Evolutionary conservation across 2,888 invertebrate genomes (phyloP), one percentile per base, ranked within the genome.

Genomic region (Eupithecia exiguata): DNA sequence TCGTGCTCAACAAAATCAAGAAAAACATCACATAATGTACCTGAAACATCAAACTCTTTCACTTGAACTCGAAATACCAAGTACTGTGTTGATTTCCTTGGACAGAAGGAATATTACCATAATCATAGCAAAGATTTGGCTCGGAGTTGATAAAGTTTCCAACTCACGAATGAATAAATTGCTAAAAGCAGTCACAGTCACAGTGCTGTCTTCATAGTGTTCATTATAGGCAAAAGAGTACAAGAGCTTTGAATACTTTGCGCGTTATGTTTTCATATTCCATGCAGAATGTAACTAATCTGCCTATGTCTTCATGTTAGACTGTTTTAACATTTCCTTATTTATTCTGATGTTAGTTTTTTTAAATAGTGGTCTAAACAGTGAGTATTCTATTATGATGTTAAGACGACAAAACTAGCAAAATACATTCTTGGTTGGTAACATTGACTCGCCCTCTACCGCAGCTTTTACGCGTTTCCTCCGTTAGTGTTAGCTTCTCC

Each of bases 61-160:
- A 66, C 66, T 66, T 7, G 5, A 65, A 66, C 40, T 66, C 1
- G 12, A 66, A 36, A 66, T 66, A 66, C 40, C 40, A 14, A 40
- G 16, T n/a, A 38, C 10, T 38, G 10, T 66, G 38, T 21, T 14
- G 40, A 66, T 66, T 66, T 66, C 25, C 21, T 66, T 40, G 40
- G 38, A 66, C 21, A 62, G 66, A 43, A 40, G 36, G 38, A 38
- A 36, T 36, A 65, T 65, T 65, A 65, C 63, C 35, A 65, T 36
- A 89, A 88, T 84, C 93, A 94, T 94, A 92, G 89, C 92, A 90
- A 84, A 81, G 81, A 83, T 89, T 89, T 88, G 80, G 83, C 83
- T 84, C 84, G 82, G 86, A 88, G 85, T 87, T 88, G 86, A 81
- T 86, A 82, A 82, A 84, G 82, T 88, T 88, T 84, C 76, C 76